Conservation (phyloP, 2,113 vertebrate genomes). For the Chaenocephalus aceratus region DNA sequence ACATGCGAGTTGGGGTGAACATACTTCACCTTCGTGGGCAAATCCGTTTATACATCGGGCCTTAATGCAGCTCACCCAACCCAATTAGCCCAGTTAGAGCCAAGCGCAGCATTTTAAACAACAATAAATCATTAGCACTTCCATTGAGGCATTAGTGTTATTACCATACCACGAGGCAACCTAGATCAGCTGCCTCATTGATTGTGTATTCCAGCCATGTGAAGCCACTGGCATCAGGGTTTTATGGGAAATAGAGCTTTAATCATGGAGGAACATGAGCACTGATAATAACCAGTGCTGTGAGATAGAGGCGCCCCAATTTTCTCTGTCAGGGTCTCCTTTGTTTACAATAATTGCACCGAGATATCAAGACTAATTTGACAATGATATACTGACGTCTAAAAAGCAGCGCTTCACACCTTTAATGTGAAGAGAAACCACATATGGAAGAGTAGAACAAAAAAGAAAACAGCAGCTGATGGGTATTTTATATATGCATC, state of each 20-base stretch:
- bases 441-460: constrained; percentile 4
- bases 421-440: neutral
- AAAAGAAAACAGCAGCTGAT: neutral
- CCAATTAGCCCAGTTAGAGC: constrained; percentile 27
- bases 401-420: neutral
- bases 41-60: neutral
- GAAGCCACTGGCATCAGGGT: neutral
- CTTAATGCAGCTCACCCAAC: constrained; percentile 3
- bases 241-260: neutral
- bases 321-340: constrained; percentile 22
- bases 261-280: neutral
- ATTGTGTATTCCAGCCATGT: neutral
- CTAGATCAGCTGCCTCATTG: constrained; percentile 22
- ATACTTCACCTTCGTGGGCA: neutral
- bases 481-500: neutral
- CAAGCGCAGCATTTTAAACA: constrained; percentile 19
- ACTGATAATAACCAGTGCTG: neutral
- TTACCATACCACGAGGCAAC: constrained; percentile 21
- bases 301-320: neutral
- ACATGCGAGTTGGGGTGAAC: neutral
- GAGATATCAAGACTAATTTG: constrained; percentile 29
- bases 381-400: constrained; percentile 29
- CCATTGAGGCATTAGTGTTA: constrained; percentile 21
- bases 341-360: constrained; percentile 37
- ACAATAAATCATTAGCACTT: constrained; percentile 34